These are phyloP conservation scores for Novumbra hubbsi DNA, from an alignment of 2,797 vertebrate genomes.

Conservation along the genomic window DNA sequence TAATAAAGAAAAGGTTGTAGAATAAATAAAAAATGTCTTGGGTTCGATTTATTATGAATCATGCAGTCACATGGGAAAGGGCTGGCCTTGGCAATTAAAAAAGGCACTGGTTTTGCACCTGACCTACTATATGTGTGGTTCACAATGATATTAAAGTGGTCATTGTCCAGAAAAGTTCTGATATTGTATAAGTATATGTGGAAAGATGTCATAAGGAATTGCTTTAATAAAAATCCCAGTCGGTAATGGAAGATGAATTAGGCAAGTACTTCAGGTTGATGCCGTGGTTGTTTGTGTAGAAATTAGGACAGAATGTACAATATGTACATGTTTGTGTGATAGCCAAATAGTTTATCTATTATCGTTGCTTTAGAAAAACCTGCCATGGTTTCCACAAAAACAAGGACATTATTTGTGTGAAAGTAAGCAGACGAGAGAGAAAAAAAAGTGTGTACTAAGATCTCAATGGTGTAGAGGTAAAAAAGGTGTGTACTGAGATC, in stretches of 20 bases:
- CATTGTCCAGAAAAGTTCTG: background rate
- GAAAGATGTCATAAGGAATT: background rate
- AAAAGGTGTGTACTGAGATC: no score
- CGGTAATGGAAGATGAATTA: background rate
- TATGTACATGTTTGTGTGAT: background rate
- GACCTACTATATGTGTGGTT: no score
- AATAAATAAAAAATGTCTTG: no score
- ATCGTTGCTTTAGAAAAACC: background rate
- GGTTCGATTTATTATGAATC: no score
- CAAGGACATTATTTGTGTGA: background rate
- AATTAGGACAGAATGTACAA: background rate
- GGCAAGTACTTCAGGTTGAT: background rate
- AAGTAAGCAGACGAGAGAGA: background rate
- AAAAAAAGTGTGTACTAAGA: no score
- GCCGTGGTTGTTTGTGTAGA: background rate
- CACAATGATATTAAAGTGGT: no score
- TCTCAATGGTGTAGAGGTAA: no score
- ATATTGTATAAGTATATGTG: background rate
- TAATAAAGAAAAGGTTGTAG: no score
- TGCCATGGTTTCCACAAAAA: background rate
- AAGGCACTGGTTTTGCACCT: no score
- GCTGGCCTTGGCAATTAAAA: no score
- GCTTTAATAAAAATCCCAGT: background rate
- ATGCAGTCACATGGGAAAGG: no score
- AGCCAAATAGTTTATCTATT: background rate